Base-by-base conservation (phyloP, 2,113 vertebrate genomes). In the Rhizomys pruinosus region DNA sequence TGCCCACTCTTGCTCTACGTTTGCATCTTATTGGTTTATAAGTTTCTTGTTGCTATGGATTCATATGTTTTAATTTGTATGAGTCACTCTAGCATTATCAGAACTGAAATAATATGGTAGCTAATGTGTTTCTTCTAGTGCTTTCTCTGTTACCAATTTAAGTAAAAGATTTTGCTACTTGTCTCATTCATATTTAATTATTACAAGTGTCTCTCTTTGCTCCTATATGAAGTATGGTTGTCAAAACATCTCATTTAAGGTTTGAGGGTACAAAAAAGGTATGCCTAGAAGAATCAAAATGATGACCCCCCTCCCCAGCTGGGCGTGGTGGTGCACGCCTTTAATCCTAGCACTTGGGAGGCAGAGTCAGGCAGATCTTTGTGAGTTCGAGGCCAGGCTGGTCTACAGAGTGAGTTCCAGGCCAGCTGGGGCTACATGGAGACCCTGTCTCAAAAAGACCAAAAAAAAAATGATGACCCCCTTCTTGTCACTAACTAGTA, bases 101-200 rank as follows among this genome's bases (percentile, higher is more conserved):
- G 42, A 92, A 59, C 9, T 64, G 7, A 61, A 91, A 84, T 39
- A 39, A 34, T 80, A 73, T 73, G 78, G 16, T 90, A 94, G 74
- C 44, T 88, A 69, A 77, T 23, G 79, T 87, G n/a, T 92, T 47
- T 42, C 23, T 63, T 80, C 19, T 47, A 73, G 20, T 92, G 55
- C 47, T 87, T 39, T 87, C 12, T 80, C 37, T 85, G 32, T 78
- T 92, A 84, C 66, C 81, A 57, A 89, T 80, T 94, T 93, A 90
- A 90, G 88, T 77, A 64, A 61, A 61, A 76, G 5, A 39, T 63
- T 89, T 23, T 93, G 87, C 27, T 68, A 3, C 76, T 73, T 91
- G 32, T 72, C 69, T 91, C 66, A 90, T 22, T 96, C 34, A 68
- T 80, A 84, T 89, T 87, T 93, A 95, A 84, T 39, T 80, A n/a